Evolutionary conservation across 2,797 vertebrate genomes (phyloP), one percentile per base, ranked within the genome.

Genomic region (Tapera naevia): DNA sequence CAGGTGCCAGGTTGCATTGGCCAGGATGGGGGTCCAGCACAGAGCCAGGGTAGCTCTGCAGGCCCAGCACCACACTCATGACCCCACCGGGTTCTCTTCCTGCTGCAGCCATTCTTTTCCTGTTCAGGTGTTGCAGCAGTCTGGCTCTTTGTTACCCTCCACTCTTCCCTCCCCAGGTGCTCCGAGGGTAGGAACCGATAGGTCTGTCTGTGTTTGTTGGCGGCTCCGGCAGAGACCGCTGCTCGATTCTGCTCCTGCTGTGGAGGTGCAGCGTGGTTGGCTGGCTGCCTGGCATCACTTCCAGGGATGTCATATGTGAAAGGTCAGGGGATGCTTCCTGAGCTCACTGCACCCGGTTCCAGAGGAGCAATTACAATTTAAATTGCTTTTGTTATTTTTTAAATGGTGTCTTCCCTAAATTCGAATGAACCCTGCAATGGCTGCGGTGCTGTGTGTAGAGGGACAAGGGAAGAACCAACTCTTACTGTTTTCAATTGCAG

Each of bases 31-130:
- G 22, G 48, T 18, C 70, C n/a, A 18, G 25, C 11, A 13, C 6
- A 25, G 62, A 23, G 56, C 33, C 10, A 10, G n/a, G 95, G 95
- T 96, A 95, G 95, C 94, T 95, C 91, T 95, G 78, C 84, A 86
- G 62, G 86, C 92, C 92, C 43, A 4, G 64, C 88, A 22, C 50
- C 9, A 9, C 53, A 5, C 82, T 72, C 56, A 51, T 96, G 96
- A 95, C 96, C 93, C 94, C 86, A 66, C 17, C 64, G 57, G 83
- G 78, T 96, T 97, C 95, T 86, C 96, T 96, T 97, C 93, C 95
- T 96, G 96, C 96, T 89, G 78, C 94, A 85, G 89, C 85, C 25
- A 74, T 80, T 80, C 95, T 83, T 95, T 93, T 94, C 95, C 95
- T 95, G 95, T 81, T 91, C 94, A 93, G 93, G 92, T 96, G 69